phyloP scores from a whole-genome alignment of 2,797 vertebrate species.

The Garrulus glandarius region DNA sequence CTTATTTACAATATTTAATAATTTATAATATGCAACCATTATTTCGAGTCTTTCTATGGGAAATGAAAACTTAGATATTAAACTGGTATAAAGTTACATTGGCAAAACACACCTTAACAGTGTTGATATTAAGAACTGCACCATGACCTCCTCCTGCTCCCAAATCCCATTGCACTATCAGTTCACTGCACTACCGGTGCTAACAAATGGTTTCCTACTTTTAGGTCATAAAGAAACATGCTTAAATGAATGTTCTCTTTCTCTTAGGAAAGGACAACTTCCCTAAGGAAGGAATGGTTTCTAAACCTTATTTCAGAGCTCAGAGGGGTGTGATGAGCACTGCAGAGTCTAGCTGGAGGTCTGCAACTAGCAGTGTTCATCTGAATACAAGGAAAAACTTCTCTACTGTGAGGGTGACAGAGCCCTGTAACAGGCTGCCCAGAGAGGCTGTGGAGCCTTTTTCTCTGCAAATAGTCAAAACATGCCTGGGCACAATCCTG shows the following conservation, averaged over 20 bases:
- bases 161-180: neutral
- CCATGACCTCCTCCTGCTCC: neutral
- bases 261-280: neutral
- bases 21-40: neutral
- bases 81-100: neutral
- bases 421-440: neutral
- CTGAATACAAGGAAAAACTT: neutral
- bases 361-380: rapidly evolving
- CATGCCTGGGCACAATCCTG: too few relatives aligned
- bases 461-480: neutral
- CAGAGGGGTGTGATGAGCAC: neutral
- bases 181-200: neutral
- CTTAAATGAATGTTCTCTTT: neutral
- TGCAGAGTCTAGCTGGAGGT: neutral
- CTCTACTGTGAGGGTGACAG: neutral
- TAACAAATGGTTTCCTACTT: neutral
- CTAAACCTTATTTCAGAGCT: neutral
- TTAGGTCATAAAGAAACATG: neutral
- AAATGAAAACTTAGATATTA: neutral
- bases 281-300: neutral
- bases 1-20: neutral
- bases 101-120: neutral
- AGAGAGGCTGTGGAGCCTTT: neutral
- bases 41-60: neutral
- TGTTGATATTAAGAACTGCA: neutral